These are phyloP conservation scores for Ashinkailepas kermadecensis DNA, from an alignment of 2,888 invertebrate species.

Conservation along the genomic window DNA sequence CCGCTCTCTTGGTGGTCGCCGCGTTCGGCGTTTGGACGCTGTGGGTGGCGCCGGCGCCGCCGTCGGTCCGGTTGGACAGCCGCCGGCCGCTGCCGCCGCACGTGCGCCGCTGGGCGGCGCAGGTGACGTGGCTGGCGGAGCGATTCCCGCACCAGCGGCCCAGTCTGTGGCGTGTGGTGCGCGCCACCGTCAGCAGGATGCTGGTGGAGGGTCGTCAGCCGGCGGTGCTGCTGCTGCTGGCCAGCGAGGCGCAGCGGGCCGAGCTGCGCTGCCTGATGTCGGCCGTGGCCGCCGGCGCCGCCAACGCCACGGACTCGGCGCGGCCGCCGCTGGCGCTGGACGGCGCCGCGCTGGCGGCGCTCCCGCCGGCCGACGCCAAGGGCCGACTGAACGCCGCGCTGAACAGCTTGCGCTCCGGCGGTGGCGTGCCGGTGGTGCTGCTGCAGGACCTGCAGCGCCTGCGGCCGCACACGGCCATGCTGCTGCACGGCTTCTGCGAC, in stretches of 20 bases:
- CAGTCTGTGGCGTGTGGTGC: background rate
- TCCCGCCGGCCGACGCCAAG: background rate
- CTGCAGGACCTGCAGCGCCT: constrained; percentile 22
- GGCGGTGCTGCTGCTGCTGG: constrained; percentile 5
- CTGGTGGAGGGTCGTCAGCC: background rate
- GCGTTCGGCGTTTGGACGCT: too few species aligned
- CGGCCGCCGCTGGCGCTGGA: background rate
- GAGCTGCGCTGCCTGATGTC: background rate
- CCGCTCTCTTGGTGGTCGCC: too few species aligned
- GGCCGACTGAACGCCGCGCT: background rate
- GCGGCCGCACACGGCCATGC: constrained; percentile 25
- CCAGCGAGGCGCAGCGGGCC: background rate
- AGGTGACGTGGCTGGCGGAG: background rate
- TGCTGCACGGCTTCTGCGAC: constrained; percentile 28
- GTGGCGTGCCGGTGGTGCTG: constrained; percentile 21
- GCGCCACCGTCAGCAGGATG: constrained; percentile 19
- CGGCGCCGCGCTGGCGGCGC: background rate
- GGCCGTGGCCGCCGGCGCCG: background rate
- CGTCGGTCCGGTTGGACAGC: background rate
- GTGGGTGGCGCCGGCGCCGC: background rate
- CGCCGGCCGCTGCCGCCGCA: background rate
- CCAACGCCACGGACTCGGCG: background rate
- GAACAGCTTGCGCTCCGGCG: background rate
- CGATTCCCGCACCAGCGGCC: constrained; percentile 4
- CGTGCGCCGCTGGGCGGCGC: background rate